Percentiles rank a stretch among this genome's conserved stretches.
Evolutionary conservation across 2,797 vertebrate genomes (phyloP).

Genomic region (Pelobates cultripes): DNA sequence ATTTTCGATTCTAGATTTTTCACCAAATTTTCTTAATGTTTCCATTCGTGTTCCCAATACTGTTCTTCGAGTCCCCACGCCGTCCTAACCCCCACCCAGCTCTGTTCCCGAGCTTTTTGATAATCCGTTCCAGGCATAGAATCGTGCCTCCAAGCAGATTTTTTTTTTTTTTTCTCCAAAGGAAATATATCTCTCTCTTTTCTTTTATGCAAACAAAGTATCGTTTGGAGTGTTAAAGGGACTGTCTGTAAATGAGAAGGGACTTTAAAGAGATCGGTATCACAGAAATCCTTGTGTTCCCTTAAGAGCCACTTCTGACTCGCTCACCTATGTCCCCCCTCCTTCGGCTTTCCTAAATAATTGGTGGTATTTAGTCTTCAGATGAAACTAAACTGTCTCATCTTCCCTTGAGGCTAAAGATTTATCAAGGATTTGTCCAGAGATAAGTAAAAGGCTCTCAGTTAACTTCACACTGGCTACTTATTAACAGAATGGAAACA

Average conservation of each 20-base stretch:
- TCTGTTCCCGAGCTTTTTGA: conserved; percentile 3
- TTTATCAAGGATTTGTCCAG: conserved; percentile 19
- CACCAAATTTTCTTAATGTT: no score
- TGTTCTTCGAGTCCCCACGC: neutral
- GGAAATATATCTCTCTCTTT: neutral
- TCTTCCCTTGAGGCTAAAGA: conserved; percentile 16
- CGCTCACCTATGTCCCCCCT: conserved; percentile 25
- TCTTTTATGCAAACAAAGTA: conserved; percentile 16
- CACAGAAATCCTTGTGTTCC: conserved; percentile 25
- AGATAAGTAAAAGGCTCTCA: conserved; percentile 48
- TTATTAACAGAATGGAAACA: conserved; percentile 25
- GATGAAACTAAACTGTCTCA: conserved; percentile 33
- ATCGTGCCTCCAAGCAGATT: conserved; percentile 1
- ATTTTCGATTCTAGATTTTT: no score
- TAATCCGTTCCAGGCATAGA: neutral
- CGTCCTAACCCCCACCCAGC: neutral
- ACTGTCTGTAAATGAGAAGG: conserved; percentile 38
- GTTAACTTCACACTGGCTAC: conserved; percentile 44
- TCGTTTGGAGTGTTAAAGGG: conserved; percentile 39
- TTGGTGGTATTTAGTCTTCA: conserved; percentile 25
- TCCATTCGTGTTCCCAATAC: neutral
- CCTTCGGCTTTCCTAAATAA: conserved; percentile 21
- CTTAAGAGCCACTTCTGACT: conserved; percentile 13
- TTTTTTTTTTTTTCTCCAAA: conserved; percentile 6
- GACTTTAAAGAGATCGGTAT: conserved; percentile 41